Percentiles rank a stretch among this genome's conserved stretches.
Conservation (phyloP, 2,113 vertebrate species). For the Pachypanchax playfairii region DNA sequence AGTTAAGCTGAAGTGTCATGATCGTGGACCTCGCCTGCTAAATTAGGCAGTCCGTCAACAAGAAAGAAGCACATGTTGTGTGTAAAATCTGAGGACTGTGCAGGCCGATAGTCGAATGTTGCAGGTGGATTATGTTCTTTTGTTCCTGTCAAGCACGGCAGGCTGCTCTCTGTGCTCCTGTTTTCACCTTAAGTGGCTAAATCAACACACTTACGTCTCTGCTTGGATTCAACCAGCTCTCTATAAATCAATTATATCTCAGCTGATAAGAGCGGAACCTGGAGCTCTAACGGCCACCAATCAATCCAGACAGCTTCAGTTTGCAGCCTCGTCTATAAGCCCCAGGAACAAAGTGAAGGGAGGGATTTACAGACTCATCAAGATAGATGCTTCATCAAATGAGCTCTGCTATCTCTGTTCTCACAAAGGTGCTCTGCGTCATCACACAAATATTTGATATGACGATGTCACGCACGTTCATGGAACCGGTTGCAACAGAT, state of each 20-base stretch:
- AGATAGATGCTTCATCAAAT: conserved; percentile 39
- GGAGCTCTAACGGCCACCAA: conserved; percentile 44
- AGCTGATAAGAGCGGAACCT: conserved; percentile 66
- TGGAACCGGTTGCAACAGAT: too few relatives aligned
- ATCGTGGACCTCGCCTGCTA: conserved; percentile 8
- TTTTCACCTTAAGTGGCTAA: conserved; percentile 65
- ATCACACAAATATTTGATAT: not conserved
- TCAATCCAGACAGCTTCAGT: conserved; percentile 54
- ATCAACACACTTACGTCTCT: conserved; percentile 57
- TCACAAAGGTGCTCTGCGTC: conserved; percentile 22
- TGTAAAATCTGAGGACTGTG: conserved; percentile 6
- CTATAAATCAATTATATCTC: conserved; percentile 74
- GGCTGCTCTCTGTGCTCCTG: conserved; percentile 42
- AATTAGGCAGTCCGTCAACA: conserved; percentile 9
- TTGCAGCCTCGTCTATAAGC: conserved; percentile 48
- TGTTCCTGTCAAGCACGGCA: conserved; percentile 49
- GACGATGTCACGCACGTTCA: not conserved
- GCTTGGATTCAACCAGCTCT: conserved; percentile 64
- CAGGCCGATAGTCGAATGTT: not conserved
- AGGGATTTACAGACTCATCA: conserved; percentile 24
- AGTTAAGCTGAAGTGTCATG: conserved; percentile 32
- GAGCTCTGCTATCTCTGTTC: conserved; percentile 22
- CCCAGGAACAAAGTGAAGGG: conserved; percentile 43
- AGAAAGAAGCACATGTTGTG: not conserved
- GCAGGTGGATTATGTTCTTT: conserved; percentile 44